phyloP scores from a whole-genome alignment of 1,140 invertebrate species.

The Zaprionus camerounensis region DNA sequence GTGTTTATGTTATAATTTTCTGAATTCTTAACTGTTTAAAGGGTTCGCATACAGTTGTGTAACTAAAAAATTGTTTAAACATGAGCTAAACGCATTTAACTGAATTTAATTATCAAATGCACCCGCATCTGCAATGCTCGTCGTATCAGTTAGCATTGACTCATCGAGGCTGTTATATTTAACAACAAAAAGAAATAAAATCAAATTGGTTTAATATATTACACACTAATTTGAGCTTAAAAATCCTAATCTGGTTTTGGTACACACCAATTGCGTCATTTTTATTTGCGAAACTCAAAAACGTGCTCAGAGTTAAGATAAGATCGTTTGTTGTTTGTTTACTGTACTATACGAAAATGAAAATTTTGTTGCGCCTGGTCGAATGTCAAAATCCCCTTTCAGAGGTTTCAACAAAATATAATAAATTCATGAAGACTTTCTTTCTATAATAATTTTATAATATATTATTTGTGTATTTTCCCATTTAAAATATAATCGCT shows the following conservation, averaged over 20 bases:
- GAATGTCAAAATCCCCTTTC: background rate
- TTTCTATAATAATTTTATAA: background rate
- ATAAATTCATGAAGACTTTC: background rate
- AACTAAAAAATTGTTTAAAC: constrained; percentile 26
- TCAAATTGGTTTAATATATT: background rate
- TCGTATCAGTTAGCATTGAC: background rate
- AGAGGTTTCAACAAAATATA: background rate
- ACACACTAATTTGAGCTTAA: background rate
- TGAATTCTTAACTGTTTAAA: constrained; percentile 6
- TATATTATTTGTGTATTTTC: background rate
- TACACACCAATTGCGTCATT: background rate
- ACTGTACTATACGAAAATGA: background rate
- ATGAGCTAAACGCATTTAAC: background rate
- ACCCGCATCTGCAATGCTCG: constrained; percentile 12
- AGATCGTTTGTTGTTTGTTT: background rate
- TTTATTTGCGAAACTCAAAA: background rate
- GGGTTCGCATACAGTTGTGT: constrained; percentile 17
- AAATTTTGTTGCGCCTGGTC: background rate
- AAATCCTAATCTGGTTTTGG: background rate
- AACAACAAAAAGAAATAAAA: background rate
- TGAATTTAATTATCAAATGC: constrained; percentile 3
- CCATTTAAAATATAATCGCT: background rate
- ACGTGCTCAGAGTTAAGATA: background rate
- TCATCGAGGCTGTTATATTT: background rate
- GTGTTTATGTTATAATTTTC: constrained; percentile 65